phyloP scores from a whole-genome alignment of 2,888 invertebrate genomes.

The Petrophora chlorosata region DNA sequence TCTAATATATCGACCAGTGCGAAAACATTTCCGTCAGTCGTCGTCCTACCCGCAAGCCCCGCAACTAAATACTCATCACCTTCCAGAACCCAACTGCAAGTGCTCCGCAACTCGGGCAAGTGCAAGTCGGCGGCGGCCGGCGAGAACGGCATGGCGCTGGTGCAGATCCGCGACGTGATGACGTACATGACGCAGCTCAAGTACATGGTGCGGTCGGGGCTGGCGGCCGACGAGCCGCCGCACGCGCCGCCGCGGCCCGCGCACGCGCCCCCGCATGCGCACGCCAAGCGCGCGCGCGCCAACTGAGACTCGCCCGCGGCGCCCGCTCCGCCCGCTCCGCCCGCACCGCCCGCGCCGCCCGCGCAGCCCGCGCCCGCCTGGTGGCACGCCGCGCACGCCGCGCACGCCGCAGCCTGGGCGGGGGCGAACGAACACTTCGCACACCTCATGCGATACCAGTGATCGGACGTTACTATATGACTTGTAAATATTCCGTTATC shows the following conservation, averaged over 20 bases:
- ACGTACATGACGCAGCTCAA: constrained; percentile 94
- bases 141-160: constrained; percentile 89
- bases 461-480: too few relatives aligned
- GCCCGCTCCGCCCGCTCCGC: not conserved
- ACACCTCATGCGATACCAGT: too few relatives aligned
- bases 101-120: constrained; percentile 90
- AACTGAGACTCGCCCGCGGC: constrained; percentile 48
- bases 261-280: constrained; percentile 40
- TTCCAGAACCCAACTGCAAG: constrained; percentile 88
- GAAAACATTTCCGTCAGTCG: too few relatives aligned
- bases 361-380: not conserved
- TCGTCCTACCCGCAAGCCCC: not conserved
- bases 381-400: not conserved
- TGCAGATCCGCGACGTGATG: constrained; percentile 92
- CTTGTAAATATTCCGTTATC: not conserved
- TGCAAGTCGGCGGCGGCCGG: constrained; percentile 85
- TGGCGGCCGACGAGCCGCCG: constrained; percentile 55
- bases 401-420: not conserved
- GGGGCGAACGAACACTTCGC: too few relatives aligned
- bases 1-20: too few relatives aligned
- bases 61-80: not conserved
- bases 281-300: constrained; percentile 63
- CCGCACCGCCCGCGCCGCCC: not conserved
- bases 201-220: constrained; percentile 88
- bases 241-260: constrained; percentile 43